A percentile compares a stretch with the other conserved stretches of the same genome.
phyloP scores from a whole-genome alignment of 2,888 invertebrate species.

The Zele albiditarsus region DNA sequence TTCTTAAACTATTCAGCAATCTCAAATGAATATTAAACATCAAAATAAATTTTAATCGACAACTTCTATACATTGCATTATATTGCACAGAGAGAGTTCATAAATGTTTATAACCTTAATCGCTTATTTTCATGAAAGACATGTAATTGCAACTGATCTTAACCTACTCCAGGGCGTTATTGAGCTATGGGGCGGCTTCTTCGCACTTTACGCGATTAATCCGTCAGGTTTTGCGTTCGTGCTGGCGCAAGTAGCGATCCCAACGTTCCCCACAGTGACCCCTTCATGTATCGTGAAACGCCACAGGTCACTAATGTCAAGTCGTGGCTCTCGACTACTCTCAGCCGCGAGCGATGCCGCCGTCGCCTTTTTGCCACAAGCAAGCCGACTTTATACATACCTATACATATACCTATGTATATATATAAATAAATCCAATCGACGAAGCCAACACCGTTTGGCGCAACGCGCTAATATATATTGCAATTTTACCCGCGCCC shows the following conservation, averaged over 20 bases:
- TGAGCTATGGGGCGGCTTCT: constrained; percentile 46
- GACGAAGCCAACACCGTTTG: constrained; percentile 1
- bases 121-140: constrained; percentile 18
- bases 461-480: not conserved
- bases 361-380: constrained; percentile 55
- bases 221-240: constrained; percentile 57
- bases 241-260: constrained; percentile 64
- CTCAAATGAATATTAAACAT: constrained; percentile 41
- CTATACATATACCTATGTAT: not conserved
- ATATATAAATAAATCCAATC: not conserved
- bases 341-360: constrained; percentile 33
- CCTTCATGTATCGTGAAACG: constrained; percentile 66
- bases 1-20: not conserved
- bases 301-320: constrained; percentile 65
- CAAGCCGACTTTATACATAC: constrained; percentile 32
- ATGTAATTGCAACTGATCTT: constrained; percentile 23
- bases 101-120: constrained; percentile 6
- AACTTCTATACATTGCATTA: not conserved
- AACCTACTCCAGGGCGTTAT: constrained; percentile 32
- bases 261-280: constrained; percentile 60
- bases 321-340: constrained; percentile 58
- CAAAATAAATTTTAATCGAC: constrained; percentile 40
- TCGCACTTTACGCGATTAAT: constrained; percentile 67
- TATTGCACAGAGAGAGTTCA: not conserved
- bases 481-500: constrained; percentile 1